Evolutionary conservation across 2,113 vertebrate genomes (phyloP).

Genomic region (Emydura subglobosa): DNA sequence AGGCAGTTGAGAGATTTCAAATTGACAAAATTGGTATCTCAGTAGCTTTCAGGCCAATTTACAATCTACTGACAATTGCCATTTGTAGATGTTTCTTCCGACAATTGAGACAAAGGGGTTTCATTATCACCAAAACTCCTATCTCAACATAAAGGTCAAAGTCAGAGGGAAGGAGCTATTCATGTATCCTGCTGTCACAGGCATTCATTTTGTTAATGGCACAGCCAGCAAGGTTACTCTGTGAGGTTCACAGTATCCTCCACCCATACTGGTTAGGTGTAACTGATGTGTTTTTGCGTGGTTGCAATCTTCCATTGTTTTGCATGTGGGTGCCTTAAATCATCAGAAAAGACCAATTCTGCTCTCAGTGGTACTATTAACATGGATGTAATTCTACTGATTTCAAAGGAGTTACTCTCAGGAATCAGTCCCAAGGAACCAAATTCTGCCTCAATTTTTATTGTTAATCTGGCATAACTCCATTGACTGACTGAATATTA

Average conservation of each 20-base stretch:
- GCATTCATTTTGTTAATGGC: not conserved
- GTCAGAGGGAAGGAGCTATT: conserved; percentile 4
- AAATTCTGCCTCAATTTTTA: not conserved
- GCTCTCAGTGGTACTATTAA: not conserved
- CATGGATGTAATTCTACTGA: not conserved
- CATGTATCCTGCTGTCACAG: conserved; percentile 10
- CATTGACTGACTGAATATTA: not conserved
- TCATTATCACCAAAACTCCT: conserved; percentile 41
- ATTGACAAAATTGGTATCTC: conserved; percentile 4
- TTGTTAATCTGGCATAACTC: not conserved
- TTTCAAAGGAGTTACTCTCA: not conserved
- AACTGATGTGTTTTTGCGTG: too few relatives aligned
- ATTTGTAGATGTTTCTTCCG: conserved; percentile 48
- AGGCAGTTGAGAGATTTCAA: conserved; percentile 11
- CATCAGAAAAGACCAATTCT: not conserved
- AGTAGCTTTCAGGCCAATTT: conserved; percentile 55
- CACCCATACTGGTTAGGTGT: not conserved
- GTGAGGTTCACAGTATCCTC: not conserved
- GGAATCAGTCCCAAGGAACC: not conserved
- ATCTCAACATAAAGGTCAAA: conserved; percentile 55
- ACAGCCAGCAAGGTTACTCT: not conserved
- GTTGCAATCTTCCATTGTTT: not conserved
- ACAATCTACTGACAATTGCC: conserved; percentile 54
- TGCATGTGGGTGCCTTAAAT: fast-evolving
- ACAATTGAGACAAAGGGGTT: conserved; percentile 44